Evolutionary conservation across 2,888 invertebrate genomes (phyloP).

Genomic region (Agonopterix heracliana): DNA sequence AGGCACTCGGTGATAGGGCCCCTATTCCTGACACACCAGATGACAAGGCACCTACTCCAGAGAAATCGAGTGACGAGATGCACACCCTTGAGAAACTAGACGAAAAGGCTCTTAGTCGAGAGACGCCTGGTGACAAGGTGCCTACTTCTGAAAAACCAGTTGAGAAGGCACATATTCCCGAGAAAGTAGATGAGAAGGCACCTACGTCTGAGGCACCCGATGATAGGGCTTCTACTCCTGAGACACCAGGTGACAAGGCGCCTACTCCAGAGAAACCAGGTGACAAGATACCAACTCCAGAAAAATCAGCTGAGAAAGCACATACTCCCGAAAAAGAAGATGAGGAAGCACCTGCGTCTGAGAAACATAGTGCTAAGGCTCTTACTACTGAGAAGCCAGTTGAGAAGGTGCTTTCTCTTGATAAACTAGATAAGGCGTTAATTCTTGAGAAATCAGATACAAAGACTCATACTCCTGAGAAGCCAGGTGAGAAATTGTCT

Average conservation of each 20-base stretch:
- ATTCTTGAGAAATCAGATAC: no score
- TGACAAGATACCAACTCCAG: not conserved
- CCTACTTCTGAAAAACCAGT: not conserved
- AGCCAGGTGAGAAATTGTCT: conserved; percentile 5
- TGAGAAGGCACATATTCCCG: not conserved
- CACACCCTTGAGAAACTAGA: no score
- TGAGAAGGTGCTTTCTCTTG: not conserved
- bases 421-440: not conserved
- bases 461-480: conserved; percentile 8
- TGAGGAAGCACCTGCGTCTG: not conserved
- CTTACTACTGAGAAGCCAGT: not conserved
- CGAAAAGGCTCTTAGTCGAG: no score
- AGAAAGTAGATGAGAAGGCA: conserved; percentile 1
- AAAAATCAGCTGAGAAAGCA: not conserved
- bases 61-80: not conserved
- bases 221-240: not conserved
- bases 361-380: not conserved
- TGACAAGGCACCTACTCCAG: not conserved
- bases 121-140: not conserved
- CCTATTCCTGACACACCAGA: not conserved
- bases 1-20: no score
- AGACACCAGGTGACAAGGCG: not conserved
- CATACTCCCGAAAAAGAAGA: not conserved
- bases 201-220: not conserved
- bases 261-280: not conserved